A percentile compares a stretch with the other conserved stretches of the same genome.
These are phyloP conservation scores for Porites divaricata DNA, from an alignment of 92 coral and sea anemone genomes.

Conservation along the genomic window DNA sequence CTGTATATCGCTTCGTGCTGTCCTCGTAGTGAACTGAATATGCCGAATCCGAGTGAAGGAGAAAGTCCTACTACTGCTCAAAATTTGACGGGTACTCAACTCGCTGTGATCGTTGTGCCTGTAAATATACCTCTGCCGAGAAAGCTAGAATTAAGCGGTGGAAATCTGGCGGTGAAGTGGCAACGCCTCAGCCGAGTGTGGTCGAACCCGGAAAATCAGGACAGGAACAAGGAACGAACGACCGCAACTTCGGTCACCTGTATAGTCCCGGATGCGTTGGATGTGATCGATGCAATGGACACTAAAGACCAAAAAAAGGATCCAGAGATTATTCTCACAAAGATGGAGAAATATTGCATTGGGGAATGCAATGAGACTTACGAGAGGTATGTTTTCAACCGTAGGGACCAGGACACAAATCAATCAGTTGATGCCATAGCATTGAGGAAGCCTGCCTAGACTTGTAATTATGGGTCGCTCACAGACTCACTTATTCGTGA, in stretches of 20 bases:
- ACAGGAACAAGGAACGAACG: conserved; percentile 28
- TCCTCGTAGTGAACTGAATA: not conserved
- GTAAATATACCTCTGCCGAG: conserved; percentile 35
- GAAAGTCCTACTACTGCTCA: not conserved
- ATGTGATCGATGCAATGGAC: conserved; percentile 34
- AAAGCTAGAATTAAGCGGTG: conserved; percentile 27
- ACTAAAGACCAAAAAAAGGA: conserved; percentile 21
- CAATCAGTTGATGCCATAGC: conserved; percentile 46
- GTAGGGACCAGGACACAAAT: conserved; percentile 28
- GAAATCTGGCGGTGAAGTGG: conserved; percentile 34
- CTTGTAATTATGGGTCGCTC: conserved; percentile 51
- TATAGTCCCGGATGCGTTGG: conserved; percentile 21
- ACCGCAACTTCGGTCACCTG: too few species aligned
- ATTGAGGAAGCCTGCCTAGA: conserved; percentile 40
- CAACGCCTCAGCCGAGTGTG: conserved; percentile 19
- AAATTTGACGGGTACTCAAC: not conserved
- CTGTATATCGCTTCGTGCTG: not conserved
- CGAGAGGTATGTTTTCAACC: conserved; percentile 32
- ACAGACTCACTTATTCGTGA: conserved; percentile 47
- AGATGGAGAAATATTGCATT: conserved; percentile 37
- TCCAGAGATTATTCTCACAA: conserved; percentile 27
- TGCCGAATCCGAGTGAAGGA: not conserved
- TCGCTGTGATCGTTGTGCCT: conserved; percentile 23
- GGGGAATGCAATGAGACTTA: conserved; percentile 43
- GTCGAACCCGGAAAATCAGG: conserved; percentile 27